Base-by-base conservation (phyloP, 1,140 invertebrate species). In the Drosophila cardini region DNA sequence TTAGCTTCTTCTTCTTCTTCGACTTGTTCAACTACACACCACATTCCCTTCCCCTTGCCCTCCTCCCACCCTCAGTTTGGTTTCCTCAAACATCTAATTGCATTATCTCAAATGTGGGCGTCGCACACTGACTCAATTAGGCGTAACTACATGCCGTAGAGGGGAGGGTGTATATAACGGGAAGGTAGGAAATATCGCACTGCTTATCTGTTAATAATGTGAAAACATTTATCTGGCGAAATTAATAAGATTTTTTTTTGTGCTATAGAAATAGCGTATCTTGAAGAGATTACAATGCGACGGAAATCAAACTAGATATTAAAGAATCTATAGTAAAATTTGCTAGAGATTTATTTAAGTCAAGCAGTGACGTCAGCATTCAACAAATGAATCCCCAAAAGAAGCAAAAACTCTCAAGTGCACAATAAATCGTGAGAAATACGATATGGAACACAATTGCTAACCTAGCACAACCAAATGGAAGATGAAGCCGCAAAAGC, bases 211-310 rank as follows among this genome's bases (percentile, higher is more conserved):
- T 9, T 13, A 30, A 48, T 26, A 53, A 11, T 36, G 10, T 16
- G 11, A 11, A 43, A 45, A 38, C 46, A 65, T 42, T 53, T 69
- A 45, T 56, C 50, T 55, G 15, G 5, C 34, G 10, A 26, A 52
- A 13, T 48, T 77, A 75, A 78, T 82, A 67, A 65, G 69, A 81
- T 83, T 65, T 48, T 34, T 34, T 40, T 46, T 60, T 2, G n/a
- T 1, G 10, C 10, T 36, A 30, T 26, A 63, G 62, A 69, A 83
- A 78, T 46, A 70, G 34, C 50, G 63, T 65, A 80, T 75, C 58
- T 74, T 77, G 0, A 68, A 67, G 85, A 84, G 78, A 84, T 84
- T 85, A 83, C 67, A 80, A 68, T 81, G 78, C 70, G 78, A 26
- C 53, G 62, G 53, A 65, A 72, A 58, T 67, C 62, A 40, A 58